phyloP scores from a whole-genome alignment of 2,113 vertebrate species.

The Pygoscelis adeliae region DNA sequence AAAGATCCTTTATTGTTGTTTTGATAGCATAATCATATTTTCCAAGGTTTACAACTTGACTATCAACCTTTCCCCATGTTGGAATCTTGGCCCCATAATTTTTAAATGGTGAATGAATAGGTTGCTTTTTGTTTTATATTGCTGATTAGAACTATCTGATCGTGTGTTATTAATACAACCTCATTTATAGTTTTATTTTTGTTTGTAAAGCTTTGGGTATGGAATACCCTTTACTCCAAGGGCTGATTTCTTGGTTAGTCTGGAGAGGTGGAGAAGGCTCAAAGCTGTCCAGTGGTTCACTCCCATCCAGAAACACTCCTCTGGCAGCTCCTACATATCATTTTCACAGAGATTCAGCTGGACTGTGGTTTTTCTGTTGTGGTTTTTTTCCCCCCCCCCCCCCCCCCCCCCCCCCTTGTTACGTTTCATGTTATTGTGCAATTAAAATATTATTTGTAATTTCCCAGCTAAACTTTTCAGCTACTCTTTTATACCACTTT shows the following conservation, averaged over 20 bases:
- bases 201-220: not conserved
- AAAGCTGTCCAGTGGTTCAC: not conserved
- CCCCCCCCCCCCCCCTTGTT: accelerated
- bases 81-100: not conserved
- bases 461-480: not conserved
- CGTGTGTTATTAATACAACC: not conserved
- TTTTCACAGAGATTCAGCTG: not conserved
- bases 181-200: not conserved
- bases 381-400: no score
- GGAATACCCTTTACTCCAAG: not conserved
- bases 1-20: not conserved
- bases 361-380: no score
- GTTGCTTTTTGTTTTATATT: not conserved
- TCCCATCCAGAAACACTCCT: not conserved
- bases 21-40: not conserved
- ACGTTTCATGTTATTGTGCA: not conserved
- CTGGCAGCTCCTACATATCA: not conserved
- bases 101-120: not conserved
- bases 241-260: not conserved
- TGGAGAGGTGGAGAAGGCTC: not conserved
- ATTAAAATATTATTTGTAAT: not conserved
- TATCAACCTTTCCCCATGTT: not conserved
- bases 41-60: not conserved
- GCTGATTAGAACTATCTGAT: not conserved
- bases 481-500: not conserved